These are phyloP conservation scores for Scolopax rusticola DNA, from an alignment of 2,797 vertebrate species.

Conservation along the genomic window DNA sequence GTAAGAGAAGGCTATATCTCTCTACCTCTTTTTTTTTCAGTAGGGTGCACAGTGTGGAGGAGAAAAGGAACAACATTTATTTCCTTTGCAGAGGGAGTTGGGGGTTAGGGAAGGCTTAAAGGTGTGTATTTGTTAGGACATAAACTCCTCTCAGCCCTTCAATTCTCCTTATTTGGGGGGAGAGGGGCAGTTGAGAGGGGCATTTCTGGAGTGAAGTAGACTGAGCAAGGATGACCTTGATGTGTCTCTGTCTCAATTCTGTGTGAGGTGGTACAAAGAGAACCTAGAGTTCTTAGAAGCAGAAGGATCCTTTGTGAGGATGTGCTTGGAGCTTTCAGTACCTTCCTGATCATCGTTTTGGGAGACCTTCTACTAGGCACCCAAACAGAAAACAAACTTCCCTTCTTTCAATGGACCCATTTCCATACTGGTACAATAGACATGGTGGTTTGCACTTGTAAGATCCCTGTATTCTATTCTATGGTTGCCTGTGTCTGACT, in stretches of 20 bases:
- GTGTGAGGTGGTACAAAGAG: neutral
- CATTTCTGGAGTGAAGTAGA: neutral
- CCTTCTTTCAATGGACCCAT: neutral
- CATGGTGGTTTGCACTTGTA: neutral
- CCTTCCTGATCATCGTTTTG: neutral
- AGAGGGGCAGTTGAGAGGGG: neutral
- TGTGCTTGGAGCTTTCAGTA: no score
- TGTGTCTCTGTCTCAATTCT: neutral
- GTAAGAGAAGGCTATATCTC: neutral
- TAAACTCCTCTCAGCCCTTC: no score
- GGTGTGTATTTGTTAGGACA: neutral
- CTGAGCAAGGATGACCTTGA: neutral
- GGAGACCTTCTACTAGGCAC: neutral
- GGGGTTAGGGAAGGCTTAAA: neutral
- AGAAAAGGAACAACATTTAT: neutral
- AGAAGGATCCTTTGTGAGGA: neutral
- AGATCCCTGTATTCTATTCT: neutral
- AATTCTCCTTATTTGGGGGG: no score
- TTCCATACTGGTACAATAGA: neutral
- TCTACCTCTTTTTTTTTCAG: neutral
- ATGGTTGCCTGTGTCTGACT: accelerated
- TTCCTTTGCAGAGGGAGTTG: neutral
- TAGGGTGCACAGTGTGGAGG: neutral
- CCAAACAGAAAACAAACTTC: neutral
- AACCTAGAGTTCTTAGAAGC: neutral